Evolutionary conservation across 2,797 vertebrate species (phyloP).

Genomic region (Balearica regulorum): DNA sequence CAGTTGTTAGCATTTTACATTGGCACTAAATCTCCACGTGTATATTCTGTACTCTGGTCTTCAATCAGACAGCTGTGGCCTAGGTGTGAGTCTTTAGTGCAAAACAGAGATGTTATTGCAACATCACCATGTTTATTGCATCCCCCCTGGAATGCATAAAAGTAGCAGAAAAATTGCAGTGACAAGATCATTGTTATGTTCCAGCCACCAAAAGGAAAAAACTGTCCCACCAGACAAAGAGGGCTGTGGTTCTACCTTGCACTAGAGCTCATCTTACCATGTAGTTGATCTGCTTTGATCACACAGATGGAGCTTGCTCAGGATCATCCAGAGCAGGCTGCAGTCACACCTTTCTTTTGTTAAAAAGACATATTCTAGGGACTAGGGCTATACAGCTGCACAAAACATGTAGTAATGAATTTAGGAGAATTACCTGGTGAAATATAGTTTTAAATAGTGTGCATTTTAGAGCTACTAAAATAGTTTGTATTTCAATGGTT

Average conservation of each 20-base stretch:
- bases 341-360: neutral
- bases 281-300: neutral
- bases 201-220: neutral
- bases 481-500: neutral
- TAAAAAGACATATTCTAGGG: neutral
- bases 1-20: neutral
- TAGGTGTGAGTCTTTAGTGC: neutral
- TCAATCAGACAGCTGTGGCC: neutral
- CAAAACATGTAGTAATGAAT: neutral
- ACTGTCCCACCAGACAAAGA: neutral
- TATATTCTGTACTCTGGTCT: neutral
- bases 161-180: neutral
- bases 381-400: neutral
- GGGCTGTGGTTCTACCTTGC: fast-evolving
- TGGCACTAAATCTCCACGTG: neutral
- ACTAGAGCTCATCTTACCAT: neutral
- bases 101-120: neutral
- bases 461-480: neutral
- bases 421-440: neutral
- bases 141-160: neutral
- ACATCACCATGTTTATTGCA: neutral
- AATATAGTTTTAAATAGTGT: neutral
- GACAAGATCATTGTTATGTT: neutral
- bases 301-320: neutral
- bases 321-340: neutral